Base-by-base conservation (phyloP, 1,140 invertebrate genomes). In the Papilio aristodemus region DNA sequence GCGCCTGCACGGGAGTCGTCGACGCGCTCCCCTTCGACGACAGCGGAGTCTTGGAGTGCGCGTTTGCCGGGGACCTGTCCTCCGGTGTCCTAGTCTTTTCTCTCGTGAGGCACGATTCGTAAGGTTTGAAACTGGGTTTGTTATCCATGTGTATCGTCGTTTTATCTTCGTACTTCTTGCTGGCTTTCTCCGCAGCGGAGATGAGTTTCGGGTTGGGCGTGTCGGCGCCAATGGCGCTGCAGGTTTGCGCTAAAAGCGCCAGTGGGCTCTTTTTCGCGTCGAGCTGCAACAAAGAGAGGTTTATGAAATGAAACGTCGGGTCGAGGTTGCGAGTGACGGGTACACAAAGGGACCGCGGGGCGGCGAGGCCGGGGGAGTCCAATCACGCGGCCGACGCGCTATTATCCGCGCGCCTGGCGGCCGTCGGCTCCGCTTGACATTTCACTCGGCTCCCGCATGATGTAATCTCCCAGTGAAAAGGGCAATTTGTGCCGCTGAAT, bases 221-320 rank as follows among this genome's bases (percentile, higher is more conserved):
- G 89, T 98, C 97, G 13, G 97, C 96, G 68, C 98, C 98, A 82
- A 99, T 99, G 86, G 97, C 97, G 85, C 96, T 98, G 93, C 98
- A 99, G 43, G 97, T 98, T 90, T 98, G 97, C 25, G 97, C 97
- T 73, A 99, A 92, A 27, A 99, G 92, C 27, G 97, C 97, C 84
- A 99, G 92, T 11, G 98, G 98, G 92, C 97, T 98, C 91, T 98
- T 98, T 93, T 98, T 98, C 63, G 97, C 96, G 91, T 98, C 97
- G 93, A 98, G 93, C 97, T 98, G 94, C 69, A 95, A 96, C 87
- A 92, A 92, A 91, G 92, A 86, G 86, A 90, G 84, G 81, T 90
- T 86, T 90, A 89, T 91, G 88, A 86, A 89, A 89, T 90, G 84
- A 89, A 90, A 89, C 80, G 84, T 86, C 86, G 81, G 83, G 81